phyloP scores from a whole-genome alignment of 2,797 vertebrate genomes.

The Crax fasciolata region DNA sequence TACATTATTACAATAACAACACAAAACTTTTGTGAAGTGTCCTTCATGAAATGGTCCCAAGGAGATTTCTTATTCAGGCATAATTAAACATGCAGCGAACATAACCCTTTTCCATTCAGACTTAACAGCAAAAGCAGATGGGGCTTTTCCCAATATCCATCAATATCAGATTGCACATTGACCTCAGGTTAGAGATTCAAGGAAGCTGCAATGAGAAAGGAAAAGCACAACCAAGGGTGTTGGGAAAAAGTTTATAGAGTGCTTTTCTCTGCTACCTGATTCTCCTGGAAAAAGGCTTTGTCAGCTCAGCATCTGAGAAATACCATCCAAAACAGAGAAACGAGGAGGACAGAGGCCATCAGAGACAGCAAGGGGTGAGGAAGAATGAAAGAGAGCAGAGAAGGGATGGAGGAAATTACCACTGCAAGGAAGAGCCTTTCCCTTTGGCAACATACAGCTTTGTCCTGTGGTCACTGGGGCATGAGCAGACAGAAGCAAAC shows the following conservation, averaged over 20 bases:
- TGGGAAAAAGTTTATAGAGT: neutral
- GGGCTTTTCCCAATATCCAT: neutral
- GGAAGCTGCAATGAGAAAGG: neutral
- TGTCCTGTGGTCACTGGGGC: neutral
- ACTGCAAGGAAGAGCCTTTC: neutral
- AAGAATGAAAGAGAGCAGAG: neutral
- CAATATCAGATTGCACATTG: accelerated
- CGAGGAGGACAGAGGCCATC: neutral
- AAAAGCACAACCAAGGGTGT: accelerated
- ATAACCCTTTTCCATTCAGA: neutral
- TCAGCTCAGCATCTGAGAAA: neutral
- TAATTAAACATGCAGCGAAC: constrained; percentile 26
- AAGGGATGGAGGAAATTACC: neutral
- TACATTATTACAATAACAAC: neutral
- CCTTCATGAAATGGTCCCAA: constrained; percentile 12
- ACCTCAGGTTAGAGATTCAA: neutral
- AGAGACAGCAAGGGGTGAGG: neutral
- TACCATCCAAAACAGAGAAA: neutral
- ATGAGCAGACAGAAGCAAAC: neutral
- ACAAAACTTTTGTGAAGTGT: constrained; percentile 45
- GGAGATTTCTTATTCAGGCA: constrained; percentile 13
- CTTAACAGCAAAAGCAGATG: constrained; percentile 2
- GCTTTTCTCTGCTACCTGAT: neutral
- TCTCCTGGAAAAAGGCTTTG: neutral
- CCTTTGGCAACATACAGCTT: neutral